phyloP scores from a whole-genome alignment of 1,140 invertebrate genomes.

The Meteorus sp. region DNA sequence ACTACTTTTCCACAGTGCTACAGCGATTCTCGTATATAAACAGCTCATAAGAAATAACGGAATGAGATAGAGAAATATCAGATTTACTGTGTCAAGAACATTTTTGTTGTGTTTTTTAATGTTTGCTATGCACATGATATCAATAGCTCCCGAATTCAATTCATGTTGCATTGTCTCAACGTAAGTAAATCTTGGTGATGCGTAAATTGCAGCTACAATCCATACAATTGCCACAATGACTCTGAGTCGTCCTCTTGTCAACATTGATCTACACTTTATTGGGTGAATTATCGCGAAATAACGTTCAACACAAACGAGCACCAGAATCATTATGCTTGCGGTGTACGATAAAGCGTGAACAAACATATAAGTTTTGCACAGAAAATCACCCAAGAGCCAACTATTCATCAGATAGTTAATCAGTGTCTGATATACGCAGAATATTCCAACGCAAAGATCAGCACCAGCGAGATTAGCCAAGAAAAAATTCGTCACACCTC shows the following conservation, averaged over 20 bases:
- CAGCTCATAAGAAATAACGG: conserved; percentile 72
- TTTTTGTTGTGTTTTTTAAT: conserved; percentile 75
- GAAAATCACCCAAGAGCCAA: conserved; percentile 77
- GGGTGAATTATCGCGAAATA: conserved; percentile 83
- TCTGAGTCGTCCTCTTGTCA: conserved; percentile 69
- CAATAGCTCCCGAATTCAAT: conserved; percentile 62
- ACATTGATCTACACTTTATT: conserved; percentile 76
- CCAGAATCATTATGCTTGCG: conserved; percentile 78
- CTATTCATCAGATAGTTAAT: conserved; percentile 75
- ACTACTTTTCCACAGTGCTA: conserved; percentile 70
- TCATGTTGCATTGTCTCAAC: conserved; percentile 69
- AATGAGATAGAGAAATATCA: conserved; percentile 73
- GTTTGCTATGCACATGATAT: conserved; percentile 74
- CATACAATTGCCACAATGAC: conserved; percentile 75
- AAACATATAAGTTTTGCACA: conserved; percentile 85
- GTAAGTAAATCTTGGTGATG: conserved; percentile 75
- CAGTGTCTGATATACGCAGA: conserved; percentile 84
- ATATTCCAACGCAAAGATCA: conserved; percentile 81
- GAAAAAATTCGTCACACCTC: conserved; percentile 84
- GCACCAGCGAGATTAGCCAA: conserved; percentile 80
- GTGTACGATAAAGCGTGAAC: conserved; percentile 79
- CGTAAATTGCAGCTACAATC: conserved; percentile 75
- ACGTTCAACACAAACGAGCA: conserved; percentile 80
- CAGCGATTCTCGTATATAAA: conserved; percentile 72
- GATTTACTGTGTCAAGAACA: conserved; percentile 75